Evolutionary conservation across 1,140 invertebrate species (phyloP).

Genomic region (Drosophila bipectinata): DNA sequence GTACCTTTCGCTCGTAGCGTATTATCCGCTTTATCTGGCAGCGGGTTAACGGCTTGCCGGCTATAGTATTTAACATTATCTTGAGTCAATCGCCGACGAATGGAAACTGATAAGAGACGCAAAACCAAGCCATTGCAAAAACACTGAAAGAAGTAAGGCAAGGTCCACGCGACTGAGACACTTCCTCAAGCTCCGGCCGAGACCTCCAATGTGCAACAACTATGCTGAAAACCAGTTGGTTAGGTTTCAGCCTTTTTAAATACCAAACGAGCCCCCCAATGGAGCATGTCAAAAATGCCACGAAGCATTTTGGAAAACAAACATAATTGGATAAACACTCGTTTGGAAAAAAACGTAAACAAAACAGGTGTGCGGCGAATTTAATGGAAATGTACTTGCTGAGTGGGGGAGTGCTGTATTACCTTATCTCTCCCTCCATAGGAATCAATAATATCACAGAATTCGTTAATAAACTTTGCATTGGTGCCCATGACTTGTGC

Average conservation of each 20-base stretch:
- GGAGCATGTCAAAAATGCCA: slow-evolving; percentile 42
- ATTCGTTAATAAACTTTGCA: slow-evolving; percentile 83
- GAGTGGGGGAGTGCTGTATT: slow-evolving; percentile 25
- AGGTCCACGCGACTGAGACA: slow-evolving; percentile 50
- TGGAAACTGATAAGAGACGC: slow-evolving; percentile 47
- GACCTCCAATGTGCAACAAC: slow-evolving; percentile 24
- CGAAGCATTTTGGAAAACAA: slow-evolving; percentile 48
- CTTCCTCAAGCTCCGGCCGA: slow-evolving; percentile 45
- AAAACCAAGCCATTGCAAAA: slow-evolving; percentile 28
- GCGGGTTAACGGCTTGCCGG: slow-evolving; percentile 44
- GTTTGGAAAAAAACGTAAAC: slow-evolving; percentile 13
- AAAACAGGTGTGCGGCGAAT: slow-evolving; percentile 28
- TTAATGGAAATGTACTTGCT: slow-evolving; percentile 12
- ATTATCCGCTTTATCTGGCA: slow-evolving; percentile 56
- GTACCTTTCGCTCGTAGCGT: slow-evolving; percentile 59
- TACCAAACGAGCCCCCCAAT: slow-evolving; percentile 28
- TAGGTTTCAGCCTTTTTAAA: slow-evolving; percentile 10
- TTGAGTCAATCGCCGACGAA: slow-evolving; percentile 25
- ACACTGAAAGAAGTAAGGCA: slow-evolving; percentile 57
- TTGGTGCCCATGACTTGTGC: slow-evolving; percentile 49
- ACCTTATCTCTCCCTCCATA: slow-evolving; percentile 86
- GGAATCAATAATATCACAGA: slow-evolving; percentile 85
- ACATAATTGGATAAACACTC: not conserved
- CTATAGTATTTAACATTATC: slow-evolving; percentile 58
- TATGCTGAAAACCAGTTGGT: slow-evolving; percentile 62